Percentiles rank a stretch among this genome's conserved stretches.
Conservation (phyloP, 2,797 vertebrate genomes). For the Micrastur ruficollis region DNA sequence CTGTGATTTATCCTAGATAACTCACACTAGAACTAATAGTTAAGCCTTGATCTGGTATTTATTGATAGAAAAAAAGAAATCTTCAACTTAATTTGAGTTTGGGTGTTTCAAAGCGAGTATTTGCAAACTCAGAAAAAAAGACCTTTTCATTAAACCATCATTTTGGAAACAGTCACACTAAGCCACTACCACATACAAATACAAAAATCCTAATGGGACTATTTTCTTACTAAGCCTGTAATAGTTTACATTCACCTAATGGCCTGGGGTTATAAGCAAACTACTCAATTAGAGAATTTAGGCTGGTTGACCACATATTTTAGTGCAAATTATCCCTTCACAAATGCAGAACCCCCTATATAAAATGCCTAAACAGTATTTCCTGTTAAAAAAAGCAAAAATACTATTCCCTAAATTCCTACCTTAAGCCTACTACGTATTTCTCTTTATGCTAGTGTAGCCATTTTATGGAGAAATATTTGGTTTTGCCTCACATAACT, state of each 20-base stretch:
- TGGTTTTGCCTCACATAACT: conserved; percentile 68
- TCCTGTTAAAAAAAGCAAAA: conserved; percentile 73
- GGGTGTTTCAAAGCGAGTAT: conserved; percentile 70
- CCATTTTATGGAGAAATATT: conserved; percentile 72
- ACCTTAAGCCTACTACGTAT: conserved; percentile 73
- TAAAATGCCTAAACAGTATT: conserved; percentile 78
- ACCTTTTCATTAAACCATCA: conserved; percentile 74
- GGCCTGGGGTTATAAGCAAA: conserved; percentile 81
- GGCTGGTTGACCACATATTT: conserved; percentile 82
- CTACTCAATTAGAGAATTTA: conserved; percentile 83
- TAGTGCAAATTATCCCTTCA: conserved; percentile 80
- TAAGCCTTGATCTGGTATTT: conserved; percentile 20
- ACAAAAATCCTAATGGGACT: conserved; percentile 82
- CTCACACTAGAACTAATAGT: conserved; percentile 33
- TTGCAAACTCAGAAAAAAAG: conserved; percentile 70
- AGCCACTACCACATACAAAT: conserved; percentile 74
- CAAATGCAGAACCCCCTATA: conserved; percentile 77
- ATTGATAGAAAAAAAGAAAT: neutral
- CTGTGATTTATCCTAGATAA: conserved; percentile 41
- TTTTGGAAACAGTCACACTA: conserved; percentile 75
- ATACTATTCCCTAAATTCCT: conserved; percentile 75
- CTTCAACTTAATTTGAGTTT: conserved; percentile 57
- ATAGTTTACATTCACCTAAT: conserved; percentile 83
- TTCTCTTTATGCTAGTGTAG: conserved; percentile 62
- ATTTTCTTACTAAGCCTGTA: conserved; percentile 80